Base-by-base conservation (phyloP, 2,113 vertebrate genomes). In the Cyanoderma ruficeps region DNA sequence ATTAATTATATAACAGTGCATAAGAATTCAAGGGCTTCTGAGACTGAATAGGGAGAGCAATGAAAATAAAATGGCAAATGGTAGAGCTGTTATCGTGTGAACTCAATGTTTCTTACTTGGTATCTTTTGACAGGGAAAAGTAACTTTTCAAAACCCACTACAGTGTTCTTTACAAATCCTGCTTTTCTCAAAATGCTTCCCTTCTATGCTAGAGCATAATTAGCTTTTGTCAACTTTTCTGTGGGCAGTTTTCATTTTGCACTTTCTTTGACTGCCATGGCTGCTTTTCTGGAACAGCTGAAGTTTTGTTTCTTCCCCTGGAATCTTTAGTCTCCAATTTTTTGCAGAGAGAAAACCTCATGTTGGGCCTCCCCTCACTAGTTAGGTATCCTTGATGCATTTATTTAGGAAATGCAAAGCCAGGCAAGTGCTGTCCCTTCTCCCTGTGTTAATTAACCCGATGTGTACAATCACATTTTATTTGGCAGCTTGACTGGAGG, bases 201-300 rank as follows among this genome's bases (percentile, higher is more conserved):
- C n/a, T 83, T 92, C 83, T 65, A 61, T 74, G 11, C 4, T 15
- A 25, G 77, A 70, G 52, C 1, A 5, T 88, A 83, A 90, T 95
- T 92, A 59, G 55, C 88, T 94, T 90, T 93, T 94, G 65, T 90
- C 65, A 90, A 85, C 65, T 93, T 84, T 44, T 90, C 65, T 76
- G 72, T n/a, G 85, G 88, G 68, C 86, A 93, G 79, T 89, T 95
- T 80, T 90, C 16, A 0, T 69, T 63, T 63, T 53, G 46, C 33
- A 20, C n/a, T 90, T 84, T 42, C 71, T 65, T 39, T 74, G 79
- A 69, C 56, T 93, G 15, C 53, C 0, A 2, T 17, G 74, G 41
- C 53, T 77, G 79, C n/a, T 86, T 69, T 83, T 70, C 59, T 35
- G 5, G 78, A 81, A 55, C 17, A 76, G 47, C 64, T 87, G 72